Percentiles rank a stretch among this genome's conserved stretches.
Evolutionary conservation across 2,797 vertebrate genomes (phyloP).

Genomic region (Pteronotus mesoamericanus): DNA sequence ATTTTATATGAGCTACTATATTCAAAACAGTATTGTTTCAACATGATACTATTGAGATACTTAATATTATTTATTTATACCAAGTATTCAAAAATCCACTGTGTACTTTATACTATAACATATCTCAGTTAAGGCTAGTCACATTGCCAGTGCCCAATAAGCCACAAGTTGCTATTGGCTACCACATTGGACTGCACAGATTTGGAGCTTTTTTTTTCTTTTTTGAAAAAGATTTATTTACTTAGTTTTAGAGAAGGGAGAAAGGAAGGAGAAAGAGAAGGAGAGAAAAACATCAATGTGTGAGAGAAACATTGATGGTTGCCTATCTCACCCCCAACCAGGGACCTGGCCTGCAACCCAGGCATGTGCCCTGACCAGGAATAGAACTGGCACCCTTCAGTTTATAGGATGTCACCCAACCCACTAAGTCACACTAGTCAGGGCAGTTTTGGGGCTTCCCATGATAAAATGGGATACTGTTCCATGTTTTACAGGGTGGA

Average conservation of each 20-base stretch:
- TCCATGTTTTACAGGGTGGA: not conserved
- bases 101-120: not conserved
- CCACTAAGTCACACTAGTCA: not conserved
- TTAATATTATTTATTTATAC: not conserved
- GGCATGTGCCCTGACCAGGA: not conserved
- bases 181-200: not conserved
- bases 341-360: not conserved
- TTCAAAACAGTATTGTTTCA: slow-evolving; percentile 30
- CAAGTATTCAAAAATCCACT: slow-evolving; percentile 9
- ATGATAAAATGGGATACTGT: not conserved
- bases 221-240: not conserved
- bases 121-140: not conserved
- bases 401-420: not conserved
- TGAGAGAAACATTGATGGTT: not conserved
- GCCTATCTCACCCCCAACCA: not conserved
- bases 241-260: not conserved
- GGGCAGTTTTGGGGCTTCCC: not conserved
- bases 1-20: not conserved
- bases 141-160: not conserved
- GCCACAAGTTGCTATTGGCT: not conserved
- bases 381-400: not conserved
- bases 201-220: not conserved
- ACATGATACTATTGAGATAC: not conserved
- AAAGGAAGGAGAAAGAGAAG: not conserved
- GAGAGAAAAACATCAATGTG: not conserved